phyloP scores from a whole-genome alignment of 1,140 invertebrate species.

The Microvelia longipes region DNA sequence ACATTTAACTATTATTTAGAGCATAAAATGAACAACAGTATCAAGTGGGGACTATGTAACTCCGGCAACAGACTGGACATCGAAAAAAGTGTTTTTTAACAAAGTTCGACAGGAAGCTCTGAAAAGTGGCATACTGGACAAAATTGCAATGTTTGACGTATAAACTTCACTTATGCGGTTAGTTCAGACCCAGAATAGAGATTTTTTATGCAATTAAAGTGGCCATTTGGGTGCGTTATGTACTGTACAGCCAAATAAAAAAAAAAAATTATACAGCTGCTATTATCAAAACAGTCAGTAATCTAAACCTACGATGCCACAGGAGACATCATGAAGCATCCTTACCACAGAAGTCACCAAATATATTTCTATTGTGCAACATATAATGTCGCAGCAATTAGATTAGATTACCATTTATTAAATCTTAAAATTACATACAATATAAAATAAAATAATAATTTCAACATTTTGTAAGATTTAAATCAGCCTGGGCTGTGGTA shows the following conservation, averaged over 20 bases:
- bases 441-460: too few relatives aligned
- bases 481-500: too few relatives aligned
- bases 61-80: neutral
- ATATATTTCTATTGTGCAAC: neutral
- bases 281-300: neutral
- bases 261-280: neutral
- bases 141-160: neutral
- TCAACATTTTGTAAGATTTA: too few relatives aligned
- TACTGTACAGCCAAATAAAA: neutral
- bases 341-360: neutral
- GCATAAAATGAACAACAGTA: neutral
- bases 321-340: neutral
- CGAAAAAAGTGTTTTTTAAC: neutral
- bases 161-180: neutral
- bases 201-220: neutral
- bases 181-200: neutral
- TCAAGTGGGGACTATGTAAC: neutral
- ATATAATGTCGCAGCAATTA: neutral
- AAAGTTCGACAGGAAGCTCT: neutral
- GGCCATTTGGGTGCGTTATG: neutral
- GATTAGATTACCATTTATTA: too few relatives aligned
- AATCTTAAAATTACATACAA: too few relatives aligned
- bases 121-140: neutral
- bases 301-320: neutral
- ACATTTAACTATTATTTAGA: neutral